Percentiles rank a stretch among this genome's conserved stretches.
phyloP scores from a whole-genome alignment of 2,113 vertebrate species.

The Microtus montanus region DNA sequence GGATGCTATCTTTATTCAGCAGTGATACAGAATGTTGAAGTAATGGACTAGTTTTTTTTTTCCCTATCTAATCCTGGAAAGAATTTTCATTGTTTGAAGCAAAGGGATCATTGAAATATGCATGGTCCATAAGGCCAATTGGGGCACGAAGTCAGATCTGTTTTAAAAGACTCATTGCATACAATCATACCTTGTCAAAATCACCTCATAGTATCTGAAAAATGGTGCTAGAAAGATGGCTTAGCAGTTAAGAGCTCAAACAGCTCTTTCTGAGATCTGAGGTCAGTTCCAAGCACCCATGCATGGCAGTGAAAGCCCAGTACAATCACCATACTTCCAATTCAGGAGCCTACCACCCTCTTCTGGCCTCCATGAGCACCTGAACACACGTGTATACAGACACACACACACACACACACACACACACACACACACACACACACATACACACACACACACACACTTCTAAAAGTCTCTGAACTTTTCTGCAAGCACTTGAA shows the following conservation, averaged over 20 bases:
- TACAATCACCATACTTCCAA: background rate
- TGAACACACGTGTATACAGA: background rate
- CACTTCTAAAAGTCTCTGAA: background rate
- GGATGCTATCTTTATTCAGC: slow-evolving; percentile 22
- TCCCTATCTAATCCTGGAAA: background rate
- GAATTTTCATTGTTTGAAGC: slow-evolving; percentile 42
- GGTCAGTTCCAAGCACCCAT: background rate
- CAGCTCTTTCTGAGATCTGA: background rate
- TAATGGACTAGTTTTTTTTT: background rate
- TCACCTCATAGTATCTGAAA: background rate
- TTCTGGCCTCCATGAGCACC: background rate
- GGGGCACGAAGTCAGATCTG: background rate
- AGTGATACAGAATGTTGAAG: background rate
- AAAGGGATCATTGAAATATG: slow-evolving; percentile 1
- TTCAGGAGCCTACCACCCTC: background rate
- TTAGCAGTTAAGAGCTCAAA: background rate
- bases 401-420: background rate
- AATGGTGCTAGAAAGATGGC: background rate
- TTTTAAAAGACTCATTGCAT: slow-evolving; percentile 17
- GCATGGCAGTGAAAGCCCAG: background rate
- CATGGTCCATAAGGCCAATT: background rate
- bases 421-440: no score
- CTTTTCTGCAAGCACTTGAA: background rate
- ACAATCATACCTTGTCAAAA: background rate
- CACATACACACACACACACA: background rate